These are phyloP conservation scores for Trissolcus basalis DNA, from an alignment of 1,140 invertebrate genomes.

Conservation along the genomic window DNA sequence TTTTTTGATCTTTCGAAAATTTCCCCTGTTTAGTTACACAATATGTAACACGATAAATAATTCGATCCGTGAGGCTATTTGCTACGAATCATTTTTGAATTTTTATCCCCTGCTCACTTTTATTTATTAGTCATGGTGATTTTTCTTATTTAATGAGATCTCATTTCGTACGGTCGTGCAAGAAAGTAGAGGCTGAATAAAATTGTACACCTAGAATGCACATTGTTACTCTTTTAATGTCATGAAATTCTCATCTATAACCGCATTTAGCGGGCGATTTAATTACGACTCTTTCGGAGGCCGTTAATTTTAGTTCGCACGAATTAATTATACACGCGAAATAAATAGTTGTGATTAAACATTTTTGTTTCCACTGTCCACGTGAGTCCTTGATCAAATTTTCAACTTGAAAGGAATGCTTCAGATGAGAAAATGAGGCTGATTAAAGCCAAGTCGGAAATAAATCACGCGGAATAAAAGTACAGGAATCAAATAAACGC, in stretches of 20 bases:
- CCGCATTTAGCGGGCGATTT: slow-evolving; percentile 12
- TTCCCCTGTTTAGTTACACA: no score
- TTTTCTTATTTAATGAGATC: slow-evolving; percentile 42
- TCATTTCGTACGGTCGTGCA: slow-evolving; percentile 21
- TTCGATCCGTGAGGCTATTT: no score
- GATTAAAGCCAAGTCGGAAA: no score
- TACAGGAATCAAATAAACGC: no score
- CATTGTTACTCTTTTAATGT: slow-evolving; percentile 37
- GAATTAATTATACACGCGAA: neutral
- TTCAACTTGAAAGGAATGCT: neutral
- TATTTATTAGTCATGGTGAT: slow-evolving; percentile 18
- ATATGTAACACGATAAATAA: no score
- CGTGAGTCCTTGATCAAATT: no score
- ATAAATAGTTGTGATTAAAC: neutral
- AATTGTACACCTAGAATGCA: slow-evolving; percentile 29
- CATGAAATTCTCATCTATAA: slow-evolving; percentile 25
- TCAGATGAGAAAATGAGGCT: no score
- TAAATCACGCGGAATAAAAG: no score
- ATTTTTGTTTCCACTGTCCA: neutral
- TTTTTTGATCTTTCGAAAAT: no score
- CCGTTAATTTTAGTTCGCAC: slow-evolving; percentile 10
- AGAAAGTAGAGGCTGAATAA: slow-evolving; percentile 39
- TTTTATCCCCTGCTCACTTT: no score
- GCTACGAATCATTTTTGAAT: no score
- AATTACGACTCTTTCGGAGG: slow-evolving; percentile 7